Evolutionary conservation across 2,888 invertebrate species (phyloP).

Genomic region (Griposia aprilina): DNA sequence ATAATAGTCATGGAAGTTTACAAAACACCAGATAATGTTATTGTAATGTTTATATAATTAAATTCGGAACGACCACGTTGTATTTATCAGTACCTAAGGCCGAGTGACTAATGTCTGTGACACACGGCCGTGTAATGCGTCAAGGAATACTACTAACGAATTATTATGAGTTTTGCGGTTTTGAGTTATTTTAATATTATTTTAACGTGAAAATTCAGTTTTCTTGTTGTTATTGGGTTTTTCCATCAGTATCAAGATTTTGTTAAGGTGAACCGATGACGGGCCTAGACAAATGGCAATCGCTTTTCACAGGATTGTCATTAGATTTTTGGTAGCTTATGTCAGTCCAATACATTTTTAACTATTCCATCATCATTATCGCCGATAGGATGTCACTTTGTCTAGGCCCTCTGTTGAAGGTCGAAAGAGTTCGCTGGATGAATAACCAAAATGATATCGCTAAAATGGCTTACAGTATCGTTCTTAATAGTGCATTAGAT

Average conservation of each 20-base stretch:
- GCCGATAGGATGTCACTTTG: neutral
- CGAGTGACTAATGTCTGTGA: constrained; percentile 77
- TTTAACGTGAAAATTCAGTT: neutral
- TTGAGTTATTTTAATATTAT: constrained; percentile 24
- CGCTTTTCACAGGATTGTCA: neutral
- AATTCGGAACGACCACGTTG: constrained; percentile 57
- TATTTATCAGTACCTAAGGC: constrained; percentile 70
- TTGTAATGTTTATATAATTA: constrained; percentile 59
- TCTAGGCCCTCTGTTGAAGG: neutral
- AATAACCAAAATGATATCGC: too few species aligned
- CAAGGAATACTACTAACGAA: constrained; percentile 60
- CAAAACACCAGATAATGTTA: constrained; percentile 43
- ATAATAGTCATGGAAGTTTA: constrained; percentile 27
- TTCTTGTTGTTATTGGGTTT: neutral
- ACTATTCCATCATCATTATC: too few species aligned
- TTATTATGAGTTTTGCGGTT: constrained; percentile 29
- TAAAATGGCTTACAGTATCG: neutral
- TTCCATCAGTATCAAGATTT: neutral
- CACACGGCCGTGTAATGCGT: constrained; percentile 68
- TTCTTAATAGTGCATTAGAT: neutral
- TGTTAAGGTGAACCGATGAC: neutral
- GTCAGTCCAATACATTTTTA: neutral
- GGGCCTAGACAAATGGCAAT: neutral
- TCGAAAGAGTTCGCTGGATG: neutral
- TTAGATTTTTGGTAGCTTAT: too few species aligned